A percentile compares a stretch with the other conserved stretches of the same genome.
Conservation (phyloP, 1,140 invertebrate genomes). For the Eupeodes corollae region DNA sequence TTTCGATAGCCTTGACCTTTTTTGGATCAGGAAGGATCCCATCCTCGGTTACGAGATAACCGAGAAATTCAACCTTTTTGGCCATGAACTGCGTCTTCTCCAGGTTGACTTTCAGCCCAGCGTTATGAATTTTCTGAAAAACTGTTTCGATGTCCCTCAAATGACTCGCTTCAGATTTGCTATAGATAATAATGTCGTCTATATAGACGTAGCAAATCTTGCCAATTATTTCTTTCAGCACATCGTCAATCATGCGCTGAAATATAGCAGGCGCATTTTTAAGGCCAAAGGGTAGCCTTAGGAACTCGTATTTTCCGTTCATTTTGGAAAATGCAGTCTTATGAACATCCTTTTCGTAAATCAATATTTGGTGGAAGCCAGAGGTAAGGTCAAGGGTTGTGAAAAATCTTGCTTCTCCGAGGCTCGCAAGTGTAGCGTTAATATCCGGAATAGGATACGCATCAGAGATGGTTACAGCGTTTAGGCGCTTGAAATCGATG, state of each 20-base stretch:
- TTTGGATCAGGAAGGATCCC: constrained; percentile 2
- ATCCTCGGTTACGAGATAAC: background rate
- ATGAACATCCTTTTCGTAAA: constrained; percentile 20
- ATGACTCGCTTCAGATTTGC: background rate
- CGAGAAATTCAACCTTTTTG: background rate
- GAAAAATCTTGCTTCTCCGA: constrained; percentile 34
- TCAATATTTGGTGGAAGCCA: constrained; percentile 40
- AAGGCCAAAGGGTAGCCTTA: constrained; percentile 31
- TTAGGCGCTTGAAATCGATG: constrained; percentile 17
- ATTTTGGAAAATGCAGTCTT: constrained; percentile 33
- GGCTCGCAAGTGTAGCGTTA: constrained; percentile 33
- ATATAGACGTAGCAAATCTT: constrained; percentile 28
- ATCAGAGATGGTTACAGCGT: too few species aligned
- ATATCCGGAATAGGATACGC: too few species aligned
- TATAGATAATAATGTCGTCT: constrained; percentile 12
- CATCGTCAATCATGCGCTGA: constrained; percentile 35
- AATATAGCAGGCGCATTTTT: constrained; percentile 36
- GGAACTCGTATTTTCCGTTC: constrained; percentile 33
- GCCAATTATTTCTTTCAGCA: constrained; percentile 20
- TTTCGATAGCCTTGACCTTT: constrained; percentile 1
- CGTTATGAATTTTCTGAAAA: background rate
- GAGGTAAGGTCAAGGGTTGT: constrained; percentile 35
- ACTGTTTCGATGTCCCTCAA: background rate
- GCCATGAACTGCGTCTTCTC: constrained; percentile 2
- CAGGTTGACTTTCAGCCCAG: background rate